phyloP scores from a whole-genome alignment of 2,888 invertebrate genomes.

The Nipponacmea schrenckii region DNA sequence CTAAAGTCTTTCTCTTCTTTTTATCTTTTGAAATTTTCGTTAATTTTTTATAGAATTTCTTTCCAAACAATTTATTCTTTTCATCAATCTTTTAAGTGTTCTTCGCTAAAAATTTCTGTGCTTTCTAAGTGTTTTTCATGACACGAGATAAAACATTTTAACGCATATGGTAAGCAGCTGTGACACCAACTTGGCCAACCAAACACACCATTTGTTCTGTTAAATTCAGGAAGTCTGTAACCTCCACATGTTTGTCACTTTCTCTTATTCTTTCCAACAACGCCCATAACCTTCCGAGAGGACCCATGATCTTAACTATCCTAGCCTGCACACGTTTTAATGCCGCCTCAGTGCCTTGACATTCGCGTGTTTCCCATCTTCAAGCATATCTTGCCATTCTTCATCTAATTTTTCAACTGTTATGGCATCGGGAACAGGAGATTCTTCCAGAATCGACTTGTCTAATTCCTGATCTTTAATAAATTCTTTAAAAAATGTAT shows the following conservation, averaged over 20 bases:
- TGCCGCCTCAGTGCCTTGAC: too few relatives aligned
- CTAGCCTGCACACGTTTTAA: too few relatives aligned
- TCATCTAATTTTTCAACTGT: background rate
- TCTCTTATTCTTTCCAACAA: background rate
- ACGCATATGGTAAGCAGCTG: background rate
- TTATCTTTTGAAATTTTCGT: conserved; percentile 3
- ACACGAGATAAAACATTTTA: conserved; percentile 5
- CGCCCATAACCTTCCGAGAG: too few relatives aligned
- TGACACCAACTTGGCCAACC: conserved; percentile 12
- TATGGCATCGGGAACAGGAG: background rate
- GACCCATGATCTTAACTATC: too few relatives aligned
- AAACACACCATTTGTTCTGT: conserved; percentile 14
- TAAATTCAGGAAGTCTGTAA: background rate
- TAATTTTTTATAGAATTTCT: conserved; percentile 13
- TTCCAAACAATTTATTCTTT: conserved; percentile 13
- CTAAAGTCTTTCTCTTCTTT: conserved; percentile 1
- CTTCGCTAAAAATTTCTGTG: background rate
- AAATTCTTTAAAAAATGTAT: background rate
- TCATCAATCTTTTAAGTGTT: background rate
- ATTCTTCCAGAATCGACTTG: background rate
- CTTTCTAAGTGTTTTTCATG: conserved; percentile 13
- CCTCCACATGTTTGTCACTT: too few relatives aligned
- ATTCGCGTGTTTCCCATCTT: conserved; percentile 1
- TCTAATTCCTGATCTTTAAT: background rate
- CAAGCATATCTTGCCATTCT: conserved; percentile 2